Evolutionary conservation across 1,140 invertebrate genomes (phyloP), one percentile per base, ranked within the genome.

Genomic region (Diorhabda elongata): DNA sequence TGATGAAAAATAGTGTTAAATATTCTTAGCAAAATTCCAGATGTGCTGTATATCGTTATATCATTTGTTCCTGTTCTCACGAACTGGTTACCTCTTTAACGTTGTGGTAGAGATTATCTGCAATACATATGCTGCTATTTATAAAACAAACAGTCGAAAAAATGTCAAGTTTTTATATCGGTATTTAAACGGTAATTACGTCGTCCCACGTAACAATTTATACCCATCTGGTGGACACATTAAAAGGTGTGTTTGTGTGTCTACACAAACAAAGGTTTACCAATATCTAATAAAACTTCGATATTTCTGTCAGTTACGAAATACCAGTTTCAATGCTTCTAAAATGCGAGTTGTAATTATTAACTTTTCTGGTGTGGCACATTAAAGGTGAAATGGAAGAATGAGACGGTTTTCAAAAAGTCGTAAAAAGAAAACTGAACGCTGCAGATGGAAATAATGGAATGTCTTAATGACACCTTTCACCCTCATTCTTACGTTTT

Each of bases 381-480:
- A 11, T 67, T 58, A 67, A 70, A 67, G 69, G 69, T 70, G 57
- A 62, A 66, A 65, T 66, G 60, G 61, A 57, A 61, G 58, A 43
- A 63, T 60, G 26, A 61, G 59, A 61, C 44, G 69, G 69, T 70
- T 69, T 72, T 71, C 65, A 74, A 72, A 74, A 74, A 70, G 68
- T 69, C 69, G 69, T 73, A 73, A 76, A 77, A 75, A 71, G 73
- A 72, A 64, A 76, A 66, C 74, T 70, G 74, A 74, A 75, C 45
- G 75, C 73, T 77, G 66, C 77, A 79, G 77, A 79, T 78, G 77
- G 74, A 74, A 76, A 77, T 79, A 79, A 79, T 79, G 77, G 77
- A 76, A 79, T 73, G 75, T 69, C 71, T 77, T 78, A 77, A 78
- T 75, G 77, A 75, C 74, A 75, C 76, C 74, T 78, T 74, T 69